These are phyloP conservation scores for Cyrtorhinus lividipennis DNA, from an alignment of 1,140 invertebrate genomes.

Conservation along the genomic window DNA sequence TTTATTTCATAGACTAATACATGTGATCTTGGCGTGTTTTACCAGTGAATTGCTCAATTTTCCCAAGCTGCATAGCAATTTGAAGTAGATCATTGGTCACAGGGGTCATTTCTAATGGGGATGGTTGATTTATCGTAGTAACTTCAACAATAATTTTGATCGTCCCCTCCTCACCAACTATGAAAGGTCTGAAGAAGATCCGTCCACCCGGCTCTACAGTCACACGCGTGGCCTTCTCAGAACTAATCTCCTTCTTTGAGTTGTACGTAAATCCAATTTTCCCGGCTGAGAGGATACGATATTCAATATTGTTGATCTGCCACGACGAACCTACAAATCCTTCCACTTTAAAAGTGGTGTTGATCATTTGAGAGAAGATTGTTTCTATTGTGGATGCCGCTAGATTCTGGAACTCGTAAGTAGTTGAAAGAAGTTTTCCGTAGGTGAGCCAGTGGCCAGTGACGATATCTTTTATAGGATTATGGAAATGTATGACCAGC, in stretches of 20 bases:
- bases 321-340: not conserved
- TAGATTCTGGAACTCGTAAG: not conserved
- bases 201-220: not conserved
- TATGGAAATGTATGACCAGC: not conserved
- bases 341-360: not conserved
- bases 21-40: not conserved
- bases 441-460: not conserved
- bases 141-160: not conserved
- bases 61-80: not conserved
- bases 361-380: not conserved
- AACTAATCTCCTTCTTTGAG: not conserved
- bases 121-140: not conserved
- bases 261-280: not conserved
- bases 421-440: not conserved
- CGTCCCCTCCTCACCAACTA: not conserved
- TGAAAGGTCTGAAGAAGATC: not conserved
- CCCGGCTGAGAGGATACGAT: not conserved
- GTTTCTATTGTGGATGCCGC: not conserved
- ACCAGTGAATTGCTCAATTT: not conserved
- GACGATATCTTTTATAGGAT: not conserved
- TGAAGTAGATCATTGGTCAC: not conserved
- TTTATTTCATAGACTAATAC: not conserved
- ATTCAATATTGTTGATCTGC: not conserved
- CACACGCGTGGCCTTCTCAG: not conserved
- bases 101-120: not conserved